Evolutionary conservation across 2,888 invertebrate genomes (phyloP), one percentile per base, ranked within the genome.

Genomic region (Cephonodes hylas): DNA sequence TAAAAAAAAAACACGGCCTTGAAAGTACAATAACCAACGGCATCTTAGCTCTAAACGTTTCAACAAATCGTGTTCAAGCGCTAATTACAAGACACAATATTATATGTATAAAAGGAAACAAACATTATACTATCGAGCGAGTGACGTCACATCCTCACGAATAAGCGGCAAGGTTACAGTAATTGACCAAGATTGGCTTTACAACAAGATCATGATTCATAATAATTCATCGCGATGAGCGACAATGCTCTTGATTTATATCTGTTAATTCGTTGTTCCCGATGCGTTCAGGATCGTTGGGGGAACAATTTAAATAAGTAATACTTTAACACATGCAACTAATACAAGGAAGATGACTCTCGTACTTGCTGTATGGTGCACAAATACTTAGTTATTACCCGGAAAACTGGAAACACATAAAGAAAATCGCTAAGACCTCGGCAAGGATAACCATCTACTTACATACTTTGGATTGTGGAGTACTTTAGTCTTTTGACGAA

Each of bases 111-210:
- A 74, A 77, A 77, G 74, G 73, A 75, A 73, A 66, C 68, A 68
- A 72, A 66, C 70, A 71, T 67, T 66, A 67, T 72, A 69, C 66
- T 75, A 74, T 74, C 70, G 66, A 63, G 64, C 61, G 53, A 69
- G 68, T 81, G 79, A 81, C 82, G 80, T 81, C 80, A 83, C 72
- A 77, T 78, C 80, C 78, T 75, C 71, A 71, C 76, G 67, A 81
- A 78, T 76, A 68, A 73, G 71, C 66, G 58, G 68, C 81, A 84
- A 83, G 85, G 83, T 81, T 83, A 77, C 73, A 71, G 81, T 84
- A 88, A 88, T 88, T 85, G 87, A 77, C 77, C 78, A 84, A 84
- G 84, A 87, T 86, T 83, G 83, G 80, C 74, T 75, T n/a, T 74
- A 75, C 75, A 79, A 75, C 75, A 53, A 79, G 78, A 77, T 76